These are phyloP conservation scores for Orussus abietinus DNA, from an alignment of 1,140 invertebrate species.

Conservation along the genomic window DNA sequence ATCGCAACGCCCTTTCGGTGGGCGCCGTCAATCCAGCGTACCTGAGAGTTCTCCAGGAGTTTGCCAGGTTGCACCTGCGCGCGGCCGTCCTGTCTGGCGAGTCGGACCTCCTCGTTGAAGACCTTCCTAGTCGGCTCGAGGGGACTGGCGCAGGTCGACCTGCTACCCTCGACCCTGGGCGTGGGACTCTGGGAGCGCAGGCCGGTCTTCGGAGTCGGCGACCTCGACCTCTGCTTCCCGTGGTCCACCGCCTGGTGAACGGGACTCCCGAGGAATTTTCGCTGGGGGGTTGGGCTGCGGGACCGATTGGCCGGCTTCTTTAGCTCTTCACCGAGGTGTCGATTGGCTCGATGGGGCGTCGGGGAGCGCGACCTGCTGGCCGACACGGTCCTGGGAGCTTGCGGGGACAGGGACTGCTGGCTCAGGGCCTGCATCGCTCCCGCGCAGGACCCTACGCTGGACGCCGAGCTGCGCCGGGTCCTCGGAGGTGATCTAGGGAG, in stretches of 20 bases:
- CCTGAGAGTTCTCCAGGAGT: slow-evolving; percentile 28
- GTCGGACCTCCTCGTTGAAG: slow-evolving; percentile 31
- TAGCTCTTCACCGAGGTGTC: slow-evolving; percentile 35
- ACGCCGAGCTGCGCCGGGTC: slow-evolving; percentile 56
- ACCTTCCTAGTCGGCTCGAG: slow-evolving; percentile 26
- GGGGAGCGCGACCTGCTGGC: slow-evolving; percentile 56
- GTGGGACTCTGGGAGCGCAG: slow-evolving; percentile 32
- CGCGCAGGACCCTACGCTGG: slow-evolving; percentile 51
- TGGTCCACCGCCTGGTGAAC: slow-evolving; percentile 27
- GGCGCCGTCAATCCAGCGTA: no score
- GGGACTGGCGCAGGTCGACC: slow-evolving; percentile 23
- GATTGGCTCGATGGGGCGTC: slow-evolving; percentile 42
- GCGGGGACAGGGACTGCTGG: slow-evolving; percentile 39
- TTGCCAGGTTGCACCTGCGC: slow-evolving; percentile 29
- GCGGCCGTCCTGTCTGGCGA: slow-evolving; percentile 29
- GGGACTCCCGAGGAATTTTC: slow-evolving; percentile 31
- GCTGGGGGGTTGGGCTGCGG: slow-evolving; percentile 44
- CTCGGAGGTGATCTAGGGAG: slow-evolving; percentile 55
- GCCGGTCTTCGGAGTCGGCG: slow-evolving; percentile 44
- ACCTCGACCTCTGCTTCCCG: slow-evolving; percentile 37
- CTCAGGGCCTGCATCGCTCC: slow-evolving; percentile 33
- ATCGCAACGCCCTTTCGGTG: no score
- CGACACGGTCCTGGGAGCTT: slow-evolving; percentile 38
- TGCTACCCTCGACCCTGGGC: slow-evolving; percentile 35
- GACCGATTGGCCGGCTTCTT: slow-evolving; percentile 53